Base-by-base conservation (phyloP, 2,113 vertebrate genomes). In the Alligator sinensis region DNA sequence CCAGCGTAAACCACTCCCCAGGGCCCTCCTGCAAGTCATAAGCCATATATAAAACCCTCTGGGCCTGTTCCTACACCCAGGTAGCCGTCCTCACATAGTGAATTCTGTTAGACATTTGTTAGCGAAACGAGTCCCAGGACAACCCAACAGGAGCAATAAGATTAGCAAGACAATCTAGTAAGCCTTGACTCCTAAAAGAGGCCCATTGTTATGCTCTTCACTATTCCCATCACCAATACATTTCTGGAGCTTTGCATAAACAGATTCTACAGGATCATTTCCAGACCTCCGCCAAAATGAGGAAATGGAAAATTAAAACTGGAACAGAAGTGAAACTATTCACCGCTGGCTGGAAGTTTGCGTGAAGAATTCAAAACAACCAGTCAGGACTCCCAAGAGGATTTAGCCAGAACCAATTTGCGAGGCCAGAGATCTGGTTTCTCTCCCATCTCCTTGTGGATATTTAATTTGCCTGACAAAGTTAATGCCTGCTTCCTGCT, bases 1-100 rank as follows among this genome's bases (percentile, higher is more conserved):
- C 98, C 95, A 99, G 92, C 0, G 98, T 98, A 77, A 98, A 97
- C 99, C 99, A 99, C 25, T 99, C 98, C 1, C 99, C 99, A 25
- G 98, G 98, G 27, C 99, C 99, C 92, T 99, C 99, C 99, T 99
- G 96, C n/a, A 90, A 96, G 96, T 89, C 4, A 98, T 30, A 95
- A 82, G 68, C n/a, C 24, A 64, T 62, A 93, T 57, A 77, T 97
- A 77, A 96, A 96, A 5, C 15, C 74, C 85, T 63, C 70, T 63
- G 66, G 57, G 18, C 68, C 60, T 72, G 70, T 24, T 4, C 12
- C 11, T 74, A 38, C 47, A 74, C 24, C 22, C 70, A 22, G 9
- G 27, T 21, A 90, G 4, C 13, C 68, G 54, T 76, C 13, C 14
- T 75, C 6, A 34, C 3, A 4, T 16, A 93, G 30, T 1, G 19